Conservation (phyloP, 2,797 vertebrate species). For the Sternotherus odoratus region DNA sequence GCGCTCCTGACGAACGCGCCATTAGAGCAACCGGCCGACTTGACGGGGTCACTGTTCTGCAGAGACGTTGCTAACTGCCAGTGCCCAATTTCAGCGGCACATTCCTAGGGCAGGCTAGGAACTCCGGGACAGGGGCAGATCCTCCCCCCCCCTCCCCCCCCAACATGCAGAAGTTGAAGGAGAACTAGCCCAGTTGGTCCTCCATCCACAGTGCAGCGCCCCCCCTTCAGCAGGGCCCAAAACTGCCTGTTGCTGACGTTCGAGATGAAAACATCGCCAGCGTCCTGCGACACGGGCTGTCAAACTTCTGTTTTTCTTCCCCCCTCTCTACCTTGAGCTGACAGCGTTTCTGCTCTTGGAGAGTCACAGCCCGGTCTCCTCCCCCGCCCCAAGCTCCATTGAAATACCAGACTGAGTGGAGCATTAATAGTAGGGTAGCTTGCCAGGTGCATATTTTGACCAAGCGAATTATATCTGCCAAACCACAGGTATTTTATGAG, state of each 20-base stretch:
- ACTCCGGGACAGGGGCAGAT: not conserved
- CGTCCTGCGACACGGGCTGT: not conserved
- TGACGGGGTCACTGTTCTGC: not conserved
- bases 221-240: not conserved
- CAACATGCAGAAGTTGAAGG: not conserved
- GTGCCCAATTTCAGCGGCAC: not conserved
- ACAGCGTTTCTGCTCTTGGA: not conserved
- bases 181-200: not conserved
- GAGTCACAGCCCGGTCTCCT: not conserved
- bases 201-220: not conserved
- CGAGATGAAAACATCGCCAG: not conserved
- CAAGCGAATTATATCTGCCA: constrained; percentile 76
- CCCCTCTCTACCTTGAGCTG: not conserved
- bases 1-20: not conserved
- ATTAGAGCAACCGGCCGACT: no score
- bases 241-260: not conserved
- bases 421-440: constrained; percentile 77
- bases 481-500: constrained; percentile 86
- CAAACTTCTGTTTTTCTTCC: not conserved
- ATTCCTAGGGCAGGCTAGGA: not conserved
- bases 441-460: constrained; percentile 82
- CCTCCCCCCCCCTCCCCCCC: not conserved
- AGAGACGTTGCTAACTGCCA: not conserved
- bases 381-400: constrained; percentile 15
- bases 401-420: constrained; percentile 81